Percentiles rank a stretch among this genome's conserved stretches.
phyloP scores from a whole-genome alignment of 2,888 invertebrate genomes.

The Caenorhabditis auriculariae region DNA sequence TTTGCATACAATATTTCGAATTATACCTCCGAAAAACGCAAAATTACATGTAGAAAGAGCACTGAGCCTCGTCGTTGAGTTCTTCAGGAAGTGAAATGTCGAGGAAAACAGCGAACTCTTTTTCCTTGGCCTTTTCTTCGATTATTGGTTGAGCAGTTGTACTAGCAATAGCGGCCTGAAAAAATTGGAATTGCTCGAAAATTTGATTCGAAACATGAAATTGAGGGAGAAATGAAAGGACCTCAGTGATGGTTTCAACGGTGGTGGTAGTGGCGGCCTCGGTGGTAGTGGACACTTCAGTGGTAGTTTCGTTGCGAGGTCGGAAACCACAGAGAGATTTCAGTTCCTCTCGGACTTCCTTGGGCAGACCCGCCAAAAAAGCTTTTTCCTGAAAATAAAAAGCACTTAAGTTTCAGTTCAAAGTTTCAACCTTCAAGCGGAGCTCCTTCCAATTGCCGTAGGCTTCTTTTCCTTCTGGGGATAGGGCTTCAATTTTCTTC shows the following conservation, averaged over 20 bases:
- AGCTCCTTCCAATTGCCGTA: constrained; percentile 56
- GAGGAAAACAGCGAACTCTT: constrained; percentile 44
- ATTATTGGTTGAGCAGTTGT: constrained; percentile 31
- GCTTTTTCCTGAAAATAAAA: constrained; percentile 37
- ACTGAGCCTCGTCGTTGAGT: constrained; percentile 37
- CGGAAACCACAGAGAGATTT: constrained; percentile 40
- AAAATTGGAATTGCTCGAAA: not conserved
- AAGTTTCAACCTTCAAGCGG: constrained; percentile 47
- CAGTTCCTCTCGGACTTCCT: constrained; percentile 53
- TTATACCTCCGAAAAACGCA: not conserved
- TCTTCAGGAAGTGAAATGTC: constrained; percentile 44
- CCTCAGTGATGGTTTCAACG: constrained; percentile 7
- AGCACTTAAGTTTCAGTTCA: not conserved
- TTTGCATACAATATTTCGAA: not conserved
- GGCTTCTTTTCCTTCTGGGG: constrained; percentile 53
- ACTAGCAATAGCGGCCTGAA: constrained; percentile 3
- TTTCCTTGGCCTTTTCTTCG: constrained; percentile 36
- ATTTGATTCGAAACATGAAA: not conserved
- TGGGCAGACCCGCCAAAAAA: constrained; percentile 51
- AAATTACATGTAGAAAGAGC: constrained; percentile 33
- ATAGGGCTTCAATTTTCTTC: constrained; percentile 45
- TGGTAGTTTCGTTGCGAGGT: constrained; percentile 13
- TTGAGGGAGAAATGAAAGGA: constrained; percentile 4
- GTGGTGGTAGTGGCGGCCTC: constrained; percentile 1
- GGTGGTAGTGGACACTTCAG: constrained; percentile 9